Evolutionary conservation across 2,888 invertebrate genomes (phyloP).

Genomic region (Aphodius sticticus): DNA sequence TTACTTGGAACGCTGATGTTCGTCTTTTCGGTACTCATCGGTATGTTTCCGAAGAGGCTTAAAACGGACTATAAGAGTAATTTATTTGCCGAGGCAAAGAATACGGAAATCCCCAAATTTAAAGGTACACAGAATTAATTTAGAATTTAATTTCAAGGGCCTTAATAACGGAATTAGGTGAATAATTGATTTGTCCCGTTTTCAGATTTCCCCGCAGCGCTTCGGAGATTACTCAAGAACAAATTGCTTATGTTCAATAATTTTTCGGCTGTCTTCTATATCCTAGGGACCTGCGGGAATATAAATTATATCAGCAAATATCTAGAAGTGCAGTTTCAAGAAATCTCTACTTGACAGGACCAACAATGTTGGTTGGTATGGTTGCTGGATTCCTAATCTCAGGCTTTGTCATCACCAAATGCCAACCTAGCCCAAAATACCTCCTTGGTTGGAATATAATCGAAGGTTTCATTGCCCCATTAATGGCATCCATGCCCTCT

Average conservation of each 20-base stretch:
- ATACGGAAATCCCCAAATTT: conserved; percentile 55
- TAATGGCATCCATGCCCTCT: conserved; percentile 50
- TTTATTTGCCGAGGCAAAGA: conserved; percentile 14
- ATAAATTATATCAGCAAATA: conserved; percentile 79
- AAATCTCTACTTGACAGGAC: conserved; percentile 68
- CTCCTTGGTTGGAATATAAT: conserved; percentile 70
- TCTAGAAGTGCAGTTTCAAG: conserved; percentile 76
- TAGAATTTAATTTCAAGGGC: neutral
- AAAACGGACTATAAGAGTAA: conserved; percentile 28
- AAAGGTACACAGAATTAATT: conserved; percentile 49
- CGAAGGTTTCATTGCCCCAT: conserved; percentile 66
- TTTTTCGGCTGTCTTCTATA: conserved; percentile 70
- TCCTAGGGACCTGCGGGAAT: conserved; percentile 69
- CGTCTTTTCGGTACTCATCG: conserved; percentile 68
- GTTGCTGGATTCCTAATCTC: conserved; percentile 67
- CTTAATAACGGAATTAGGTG: neutral
- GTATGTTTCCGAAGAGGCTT: conserved; percentile 66
- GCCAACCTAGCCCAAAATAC: conserved; percentile 65
- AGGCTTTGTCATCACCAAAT: conserved; percentile 68
- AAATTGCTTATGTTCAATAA: conserved; percentile 73
- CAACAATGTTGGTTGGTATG: conserved; percentile 67
- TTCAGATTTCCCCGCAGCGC: conserved; percentile 65
- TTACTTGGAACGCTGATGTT: conserved; percentile 64
- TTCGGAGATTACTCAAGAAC: conserved; percentile 69
- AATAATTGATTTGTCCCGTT: neutral